Evolutionary conservation across 2,113 vertebrate genomes (phyloP).

Genomic region (Psephotus haematonotus): DNA sequence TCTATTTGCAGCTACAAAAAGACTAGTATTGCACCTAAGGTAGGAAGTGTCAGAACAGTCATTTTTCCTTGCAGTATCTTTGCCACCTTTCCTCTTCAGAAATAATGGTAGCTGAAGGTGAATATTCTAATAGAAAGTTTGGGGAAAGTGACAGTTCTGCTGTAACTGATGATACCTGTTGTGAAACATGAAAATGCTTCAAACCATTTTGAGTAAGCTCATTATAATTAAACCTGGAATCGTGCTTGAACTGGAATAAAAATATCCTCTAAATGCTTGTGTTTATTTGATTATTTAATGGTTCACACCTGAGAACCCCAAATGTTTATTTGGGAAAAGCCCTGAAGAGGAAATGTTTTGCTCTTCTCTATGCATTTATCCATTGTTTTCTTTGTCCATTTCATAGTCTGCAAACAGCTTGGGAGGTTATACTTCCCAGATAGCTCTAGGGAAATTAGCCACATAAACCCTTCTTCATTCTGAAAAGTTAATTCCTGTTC

Average conservation of each 20-base stretch:
- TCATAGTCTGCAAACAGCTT: background rate
- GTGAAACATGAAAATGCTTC: background rate
- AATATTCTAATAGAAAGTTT: background rate
- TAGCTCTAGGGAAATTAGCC: background rate
- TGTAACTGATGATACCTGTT: background rate
- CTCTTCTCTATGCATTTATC: background rate
- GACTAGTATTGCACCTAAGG: background rate
- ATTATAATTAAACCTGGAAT: background rate
- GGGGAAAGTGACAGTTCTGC: background rate
- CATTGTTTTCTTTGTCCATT: background rate
- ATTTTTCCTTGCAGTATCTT: background rate
- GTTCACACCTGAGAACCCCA: background rate
- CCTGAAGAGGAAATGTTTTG: background rate
- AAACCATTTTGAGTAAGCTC: background rate
- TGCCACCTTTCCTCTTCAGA: background rate
- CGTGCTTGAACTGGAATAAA: background rate
- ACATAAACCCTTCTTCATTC: background rate
- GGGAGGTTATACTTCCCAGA: background rate
- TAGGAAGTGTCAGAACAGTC: slow-evolving; percentile 3
- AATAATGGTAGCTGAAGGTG: background rate
- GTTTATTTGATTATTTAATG: background rate
- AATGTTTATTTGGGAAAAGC: background rate
- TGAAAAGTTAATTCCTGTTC: background rate
- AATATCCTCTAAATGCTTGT: background rate
- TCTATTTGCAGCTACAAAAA: slow-evolving; percentile 18